Conservation (phyloP, 2,888 invertebrate species). For the Campoplex capitator region DNA sequence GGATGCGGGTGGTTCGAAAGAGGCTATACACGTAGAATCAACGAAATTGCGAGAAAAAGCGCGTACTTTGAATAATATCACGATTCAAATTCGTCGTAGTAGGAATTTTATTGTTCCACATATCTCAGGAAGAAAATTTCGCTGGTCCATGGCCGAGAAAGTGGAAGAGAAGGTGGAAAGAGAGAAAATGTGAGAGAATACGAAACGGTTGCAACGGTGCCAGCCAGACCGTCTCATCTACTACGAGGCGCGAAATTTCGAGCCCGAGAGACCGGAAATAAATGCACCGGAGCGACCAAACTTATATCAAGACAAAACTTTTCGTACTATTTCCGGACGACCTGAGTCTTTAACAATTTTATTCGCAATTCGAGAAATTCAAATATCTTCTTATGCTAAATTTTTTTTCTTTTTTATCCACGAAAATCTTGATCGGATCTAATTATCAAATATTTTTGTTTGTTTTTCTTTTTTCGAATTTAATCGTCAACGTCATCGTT, state of each 20-base stretch:
- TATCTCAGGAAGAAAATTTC: slow-evolving; percentile 59
- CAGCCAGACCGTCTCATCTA: slow-evolving; percentile 80
- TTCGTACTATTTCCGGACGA: slow-evolving; percentile 64
- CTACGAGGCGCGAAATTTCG: slow-evolving; percentile 50
- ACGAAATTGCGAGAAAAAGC: slow-evolving; percentile 80
- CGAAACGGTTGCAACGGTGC: slow-evolving; percentile 80
- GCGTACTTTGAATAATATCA: slow-evolving; percentile 82
- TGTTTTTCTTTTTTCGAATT: too few relatives aligned
- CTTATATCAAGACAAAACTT: slow-evolving; percentile 48
- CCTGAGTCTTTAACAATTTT: slow-evolving; percentile 53
- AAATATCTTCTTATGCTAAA: background rate
- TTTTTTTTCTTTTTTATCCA: background rate
- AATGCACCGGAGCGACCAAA: slow-evolving; percentile 41
- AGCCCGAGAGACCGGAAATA: slow-evolving; percentile 61
- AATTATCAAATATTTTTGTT: background rate
- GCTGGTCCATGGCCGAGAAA: slow-evolving; percentile 23
- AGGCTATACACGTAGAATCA: slow-evolving; percentile 35
- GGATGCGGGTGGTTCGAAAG: slow-evolving; percentile 13
- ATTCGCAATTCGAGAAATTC: background rate
- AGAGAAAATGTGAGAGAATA: slow-evolving; percentile 27
- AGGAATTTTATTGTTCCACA: slow-evolving; percentile 66
- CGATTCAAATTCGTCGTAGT: slow-evolving; percentile 81
- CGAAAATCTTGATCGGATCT: background rate
- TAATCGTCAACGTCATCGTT: too few relatives aligned
- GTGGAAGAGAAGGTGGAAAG: slow-evolving; percentile 3